Evolutionary conservation across 2,113 vertebrate genomes (phyloP).

Genomic region (Hylia prasina): DNA sequence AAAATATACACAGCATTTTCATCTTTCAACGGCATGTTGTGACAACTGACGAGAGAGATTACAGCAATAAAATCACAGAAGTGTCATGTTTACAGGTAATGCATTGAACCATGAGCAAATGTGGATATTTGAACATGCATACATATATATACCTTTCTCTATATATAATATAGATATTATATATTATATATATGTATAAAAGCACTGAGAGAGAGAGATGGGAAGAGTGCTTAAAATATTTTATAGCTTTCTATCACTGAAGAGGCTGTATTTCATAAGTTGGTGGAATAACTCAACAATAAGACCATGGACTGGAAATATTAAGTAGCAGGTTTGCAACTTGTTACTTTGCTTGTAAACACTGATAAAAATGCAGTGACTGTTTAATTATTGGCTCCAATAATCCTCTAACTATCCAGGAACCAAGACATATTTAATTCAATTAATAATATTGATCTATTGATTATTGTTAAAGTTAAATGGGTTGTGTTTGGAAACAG

Average conservation of each 20-base stretch:
- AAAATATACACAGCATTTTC: neutral
- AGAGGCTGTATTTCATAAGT: neutral
- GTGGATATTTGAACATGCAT: neutral
- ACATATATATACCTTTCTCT: neutral
- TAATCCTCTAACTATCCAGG: neutral
- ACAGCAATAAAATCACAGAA: neutral
- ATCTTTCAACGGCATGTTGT: neutral
- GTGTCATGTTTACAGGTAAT: neutral
- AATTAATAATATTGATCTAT: neutral
- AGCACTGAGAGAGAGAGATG: rapidly evolving
- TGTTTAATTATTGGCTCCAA: neutral
- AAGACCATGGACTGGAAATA: neutral
- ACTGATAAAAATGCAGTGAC: neutral
- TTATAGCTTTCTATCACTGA: neutral
- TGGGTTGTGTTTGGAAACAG: neutral
- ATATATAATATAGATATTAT: neutral
- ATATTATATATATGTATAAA: rapidly evolving
- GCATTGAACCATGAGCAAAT: neutral
- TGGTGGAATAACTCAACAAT: neutral
- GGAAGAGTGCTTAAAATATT: neutral
- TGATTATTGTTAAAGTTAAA: neutral
- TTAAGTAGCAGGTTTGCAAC: neutral
- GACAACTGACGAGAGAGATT: neutral
- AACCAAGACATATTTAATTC: neutral
- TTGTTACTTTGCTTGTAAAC: neutral